phyloP scores from a whole-genome alignment of 2,888 invertebrate species.

The Meganola albula region DNA sequence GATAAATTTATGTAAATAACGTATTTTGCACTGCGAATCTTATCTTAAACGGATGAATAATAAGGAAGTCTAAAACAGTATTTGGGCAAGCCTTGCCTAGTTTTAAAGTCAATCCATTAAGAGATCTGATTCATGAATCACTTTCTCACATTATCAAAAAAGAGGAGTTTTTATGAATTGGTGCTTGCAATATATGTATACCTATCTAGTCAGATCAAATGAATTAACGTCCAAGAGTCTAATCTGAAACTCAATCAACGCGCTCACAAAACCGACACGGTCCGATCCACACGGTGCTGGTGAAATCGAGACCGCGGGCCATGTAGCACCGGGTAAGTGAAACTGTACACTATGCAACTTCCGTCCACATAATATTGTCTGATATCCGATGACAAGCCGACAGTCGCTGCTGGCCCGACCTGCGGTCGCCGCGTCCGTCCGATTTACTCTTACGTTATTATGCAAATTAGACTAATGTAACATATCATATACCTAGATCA shows the following conservation, averaged over 20 bases:
- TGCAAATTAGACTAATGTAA: too few species aligned
- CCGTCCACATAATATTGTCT: conserved; percentile 59
- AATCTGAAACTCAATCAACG: conserved; percentile 67
- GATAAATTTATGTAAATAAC: too few species aligned
- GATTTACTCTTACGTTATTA: conserved; percentile 22
- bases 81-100: too few species aligned
- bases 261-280: conserved; percentile 56
- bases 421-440: conserved; percentile 55
- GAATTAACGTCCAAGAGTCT: conserved; percentile 33
- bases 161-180: too few species aligned
- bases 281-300: conserved; percentile 45
- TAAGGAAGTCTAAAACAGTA: too few species aligned
- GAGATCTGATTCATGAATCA: too few species aligned
- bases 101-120: too few species aligned
- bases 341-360: conserved; percentile 71
- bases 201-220: conserved; percentile 30
- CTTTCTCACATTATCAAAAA: too few species aligned
- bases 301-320: conserved; percentile 61
- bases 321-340: conserved; percentile 54
- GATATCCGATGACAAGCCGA: conserved; percentile 57
- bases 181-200: too few species aligned
- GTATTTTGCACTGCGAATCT: too few species aligned
- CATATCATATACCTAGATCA: too few species aligned
- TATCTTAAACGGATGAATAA: too few species aligned
- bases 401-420: conserved; percentile 28